Evolutionary conservation across 92 coral and sea anemone genomes (phyloP).

Genomic region (Porites evermanni): DNA sequence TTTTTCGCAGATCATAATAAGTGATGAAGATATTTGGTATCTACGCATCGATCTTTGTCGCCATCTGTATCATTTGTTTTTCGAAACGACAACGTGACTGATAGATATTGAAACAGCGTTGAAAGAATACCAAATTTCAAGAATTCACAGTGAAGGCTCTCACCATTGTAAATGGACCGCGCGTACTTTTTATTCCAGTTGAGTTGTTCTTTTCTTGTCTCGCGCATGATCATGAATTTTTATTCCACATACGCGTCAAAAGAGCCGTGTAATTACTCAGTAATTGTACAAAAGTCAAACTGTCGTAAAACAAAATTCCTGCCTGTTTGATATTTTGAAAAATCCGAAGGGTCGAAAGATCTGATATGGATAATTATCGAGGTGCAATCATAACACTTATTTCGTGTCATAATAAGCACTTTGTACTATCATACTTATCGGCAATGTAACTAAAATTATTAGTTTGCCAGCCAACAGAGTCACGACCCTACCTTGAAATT

Average conservation of each 20-base stretch:
- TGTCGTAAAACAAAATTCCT: neutral
- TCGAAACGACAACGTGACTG: neutral
- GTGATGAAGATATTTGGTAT: neutral
- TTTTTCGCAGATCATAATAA: neutral
- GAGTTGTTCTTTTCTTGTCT: neutral
- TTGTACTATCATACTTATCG: no score
- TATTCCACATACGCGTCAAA: no score
- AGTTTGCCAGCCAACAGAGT: neutral
- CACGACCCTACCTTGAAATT: conserved; percentile 23
- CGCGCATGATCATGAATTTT: neutral
- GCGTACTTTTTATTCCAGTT: neutral
- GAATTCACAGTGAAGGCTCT: neutral
- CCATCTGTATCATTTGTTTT: neutral
- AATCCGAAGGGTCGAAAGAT: neutral
- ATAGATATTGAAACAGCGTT: neutral
- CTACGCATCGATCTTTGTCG: no score
- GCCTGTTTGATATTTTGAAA: neutral
- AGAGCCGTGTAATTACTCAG: no score
- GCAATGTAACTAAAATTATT: neutral
- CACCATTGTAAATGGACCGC: neutral
- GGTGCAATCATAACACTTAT: no score
- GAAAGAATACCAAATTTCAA: neutral
- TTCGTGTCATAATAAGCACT: neutral
- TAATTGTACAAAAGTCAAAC: neutral
- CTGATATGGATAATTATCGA: neutral